Evolutionary conservation across 2,113 vertebrate species (phyloP), one percentile per base, ranked within the genome.

Genomic region (Oostethus manadensis): DNA sequence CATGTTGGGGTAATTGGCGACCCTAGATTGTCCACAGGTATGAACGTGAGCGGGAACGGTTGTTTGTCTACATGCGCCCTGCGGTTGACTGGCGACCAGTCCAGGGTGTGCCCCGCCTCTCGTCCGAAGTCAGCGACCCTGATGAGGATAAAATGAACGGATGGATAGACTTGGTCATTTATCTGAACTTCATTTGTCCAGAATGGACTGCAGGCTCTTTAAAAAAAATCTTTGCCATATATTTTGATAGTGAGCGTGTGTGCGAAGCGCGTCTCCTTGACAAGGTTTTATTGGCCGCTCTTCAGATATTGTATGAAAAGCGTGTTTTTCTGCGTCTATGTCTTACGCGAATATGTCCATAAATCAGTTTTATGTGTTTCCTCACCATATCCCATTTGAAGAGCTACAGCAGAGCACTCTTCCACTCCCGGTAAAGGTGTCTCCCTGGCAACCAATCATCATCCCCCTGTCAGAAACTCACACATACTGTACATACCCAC

Each of bases 381-480:
- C 17, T 47, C 8, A 22, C 4, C 47, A 35, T 60, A 44, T 10
- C 54, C 22, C 11, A 45, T 71, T 74, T 61, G 58, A 78, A 68
- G 35, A 76, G 20, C 51, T 50, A 57, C 54, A 40, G 17, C 56
- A 57, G 50, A 65, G 26, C 58, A 17, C n/a, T 46, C 11, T 54
- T 62, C 22, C 45, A 20, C 21, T 29, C 42, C 42, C 48, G 66
- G 64, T 65, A 16, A 33, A 64, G 59, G 70, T 58, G 78, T 81
- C 66, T 70, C 71, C 75, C 66, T 82, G 78, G 77, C 75, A 81
- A 83, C 76, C 64, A 62, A 44, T 20, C 44, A 21, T 79, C 60
- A 60, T 54, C 45, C 18, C 40, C 33, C 38, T 35, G 35, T 17
- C 47, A 8, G 26, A 66, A 47, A 58, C 44, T 49, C 57, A 62